Evolutionary conservation across 2,888 invertebrate genomes (phyloP).

Genomic region (Napeogenes inachia): DNA sequence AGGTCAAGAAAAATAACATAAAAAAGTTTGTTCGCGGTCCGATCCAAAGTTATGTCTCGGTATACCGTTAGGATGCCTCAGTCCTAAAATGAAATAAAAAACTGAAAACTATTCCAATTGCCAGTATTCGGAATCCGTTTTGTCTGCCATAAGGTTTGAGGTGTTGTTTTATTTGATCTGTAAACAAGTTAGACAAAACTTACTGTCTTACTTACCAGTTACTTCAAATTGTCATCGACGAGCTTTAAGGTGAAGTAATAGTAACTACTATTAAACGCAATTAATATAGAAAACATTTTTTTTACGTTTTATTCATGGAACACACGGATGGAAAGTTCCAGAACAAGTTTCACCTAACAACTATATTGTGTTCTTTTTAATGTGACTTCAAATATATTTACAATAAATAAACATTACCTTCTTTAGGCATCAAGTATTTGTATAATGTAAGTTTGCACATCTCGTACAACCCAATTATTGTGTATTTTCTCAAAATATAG

Average conservation of each 20-base stretch:
- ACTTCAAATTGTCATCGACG: too few relatives aligned
- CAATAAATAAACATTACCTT: too few relatives aligned
- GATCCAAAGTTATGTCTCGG: constrained; percentile 68
- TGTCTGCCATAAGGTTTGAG: constrained; percentile 59
- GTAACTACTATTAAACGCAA: too few relatives aligned
- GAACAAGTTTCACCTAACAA: too few relatives aligned
- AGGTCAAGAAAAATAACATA: constrained; percentile 70
- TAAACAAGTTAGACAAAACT: constrained; percentile 21
- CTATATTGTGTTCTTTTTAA: too few relatives aligned
- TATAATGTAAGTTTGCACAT: neutral
- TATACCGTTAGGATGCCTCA: constrained; percentile 75
- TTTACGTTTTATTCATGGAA: too few relatives aligned
- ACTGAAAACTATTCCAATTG: constrained; percentile 76
- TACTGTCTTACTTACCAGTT: neutral
- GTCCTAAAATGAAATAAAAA: constrained; percentile 60
- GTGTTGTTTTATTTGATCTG: constrained; percentile 32
- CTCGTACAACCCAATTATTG: neutral
- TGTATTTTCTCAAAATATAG: constrained; percentile 7
- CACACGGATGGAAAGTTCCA: too few relatives aligned
- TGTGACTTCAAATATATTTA: too few relatives aligned
- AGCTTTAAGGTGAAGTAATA: too few relatives aligned
- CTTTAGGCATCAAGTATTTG: too few relatives aligned
- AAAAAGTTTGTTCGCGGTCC: constrained; percentile 63
- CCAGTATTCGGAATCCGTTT: constrained; percentile 74
- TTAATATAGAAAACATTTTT: too few relatives aligned